Base-by-base conservation (phyloP, 2,888 invertebrate species). In the Mimumesa dahlbomi region DNA sequence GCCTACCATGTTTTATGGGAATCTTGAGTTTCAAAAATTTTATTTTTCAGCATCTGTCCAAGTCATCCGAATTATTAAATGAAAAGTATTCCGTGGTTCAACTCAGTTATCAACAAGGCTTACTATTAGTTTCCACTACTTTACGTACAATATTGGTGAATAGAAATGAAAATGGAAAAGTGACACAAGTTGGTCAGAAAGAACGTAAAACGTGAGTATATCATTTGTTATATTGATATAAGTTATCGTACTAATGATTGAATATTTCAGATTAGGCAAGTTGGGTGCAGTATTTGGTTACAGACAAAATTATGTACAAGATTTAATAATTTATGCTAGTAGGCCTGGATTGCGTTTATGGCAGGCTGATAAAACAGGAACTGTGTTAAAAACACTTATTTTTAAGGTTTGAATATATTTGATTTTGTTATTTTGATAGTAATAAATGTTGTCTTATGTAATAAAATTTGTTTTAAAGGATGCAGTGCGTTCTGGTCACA, bases 71-170 rank as follows among this genome's bases (percentile, higher is more conserved):
- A 90, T 93, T 97, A 70, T 91, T 97, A 73, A 95, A 95, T 87
- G 97, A 97, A 86, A 93, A 94, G 49, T 95, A 95, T 87, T 93
- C 94, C 87, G 94, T 97, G 53, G 95, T 97, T 0, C 97, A 97
- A 87, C 90, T 97, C 81, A 94, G 95, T 87, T 96, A 95, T 85
- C 92, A 92, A 82, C 93, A 94, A 88, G 93, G 93, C 82, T 90
- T 92, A 50, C 90, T 97, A 68, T 90, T 97, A 9, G 94, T 97
- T 66, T 96, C 97, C 3, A 96, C 96, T n/a, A 90, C 94, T 54
- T 95, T 95, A 88, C 92, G 97, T 67, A 94, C 94, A 79, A 94
- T 97, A 69, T 90, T 97, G 54, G 96, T 96, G 84, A 92, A 94
- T 81, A 91, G 93, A 25, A 91, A 93, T 54, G 91, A 91, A 58